Evolutionary conservation across 2,797 vertebrate genomes (phyloP).

Genomic region (Myiothlypis coronata): DNA sequence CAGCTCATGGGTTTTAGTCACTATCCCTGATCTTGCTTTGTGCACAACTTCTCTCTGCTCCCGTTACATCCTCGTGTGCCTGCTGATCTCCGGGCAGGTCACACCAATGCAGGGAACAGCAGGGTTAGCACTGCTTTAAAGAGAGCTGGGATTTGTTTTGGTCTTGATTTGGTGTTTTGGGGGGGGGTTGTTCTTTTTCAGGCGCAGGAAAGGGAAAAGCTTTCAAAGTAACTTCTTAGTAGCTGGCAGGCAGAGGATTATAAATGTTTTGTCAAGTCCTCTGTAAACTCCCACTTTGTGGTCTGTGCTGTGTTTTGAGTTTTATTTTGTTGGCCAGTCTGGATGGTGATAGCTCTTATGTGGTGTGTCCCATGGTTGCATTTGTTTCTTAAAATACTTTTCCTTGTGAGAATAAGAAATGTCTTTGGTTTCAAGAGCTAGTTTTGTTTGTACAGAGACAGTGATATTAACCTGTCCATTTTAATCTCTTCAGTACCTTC

Average conservation of each 20-base stretch:
- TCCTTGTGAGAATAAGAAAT: neutral
- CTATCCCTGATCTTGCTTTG: neutral
- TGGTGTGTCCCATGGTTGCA: neutral
- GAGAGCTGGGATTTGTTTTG: neutral
- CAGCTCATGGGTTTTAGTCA: neutral
- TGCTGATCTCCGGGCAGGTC: neutral
- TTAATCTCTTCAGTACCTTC: neutral
- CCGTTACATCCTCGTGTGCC: neutral
- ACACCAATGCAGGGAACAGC: neutral
- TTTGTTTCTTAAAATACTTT: conserved; percentile 36
- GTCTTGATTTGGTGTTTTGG: neutral
- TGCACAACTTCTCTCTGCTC: neutral
- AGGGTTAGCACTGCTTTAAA: rapidly evolving
- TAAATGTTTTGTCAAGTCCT: neutral
- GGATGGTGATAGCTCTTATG: neutral
- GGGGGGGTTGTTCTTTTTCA: rapidly evolving
- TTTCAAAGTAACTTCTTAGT: neutral
- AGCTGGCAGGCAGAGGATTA: neutral
- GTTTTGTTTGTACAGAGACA: neutral
- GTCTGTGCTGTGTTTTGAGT: neutral
- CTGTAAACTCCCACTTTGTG: neutral
- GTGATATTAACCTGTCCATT: neutral
- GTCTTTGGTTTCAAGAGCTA: conserved; percentile 1
- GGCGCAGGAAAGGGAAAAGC: neutral
- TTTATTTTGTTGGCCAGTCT: neutral